phyloP scores from a whole-genome alignment of 2,113 vertebrate genomes.

The Chrysochloris asiatica region DNA sequence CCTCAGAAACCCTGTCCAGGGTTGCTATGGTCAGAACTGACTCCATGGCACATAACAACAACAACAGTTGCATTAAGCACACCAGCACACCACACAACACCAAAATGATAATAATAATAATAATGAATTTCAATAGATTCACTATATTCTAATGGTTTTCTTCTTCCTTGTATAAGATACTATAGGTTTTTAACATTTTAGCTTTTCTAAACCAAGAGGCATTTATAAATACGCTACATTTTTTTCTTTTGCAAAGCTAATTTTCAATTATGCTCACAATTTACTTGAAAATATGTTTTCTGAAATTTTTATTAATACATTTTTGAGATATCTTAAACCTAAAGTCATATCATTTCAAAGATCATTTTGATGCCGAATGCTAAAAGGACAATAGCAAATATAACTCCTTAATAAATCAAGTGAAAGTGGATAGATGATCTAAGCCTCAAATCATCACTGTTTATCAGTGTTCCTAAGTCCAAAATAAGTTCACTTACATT shows the following conservation, averaged over 20 bases:
- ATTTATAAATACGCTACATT: background rate
- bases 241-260: slow-evolving; percentile 9
- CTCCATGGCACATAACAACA: too few relatives aligned
- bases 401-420: too few relatives aligned
- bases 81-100: background rate
- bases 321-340: slow-evolving; percentile 5
- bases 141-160: background rate
- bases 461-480: slow-evolving; percentile 21
- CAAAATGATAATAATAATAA: too few relatives aligned
- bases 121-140: too few relatives aligned
- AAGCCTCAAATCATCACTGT: slow-evolving; percentile 30
- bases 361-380: slow-evolving; percentile 47
- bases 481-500: slow-evolving; percentile 40
- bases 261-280: slow-evolving; percentile 7
- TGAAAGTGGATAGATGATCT: background rate
- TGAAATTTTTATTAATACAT: slow-evolving; percentile 24
- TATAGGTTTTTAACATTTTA: too few relatives aligned
- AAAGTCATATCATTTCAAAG: slow-evolving; percentile 31
- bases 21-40: too few relatives aligned
- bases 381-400: background rate
- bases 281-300: slow-evolving; percentile 46
- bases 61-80: too few relatives aligned
- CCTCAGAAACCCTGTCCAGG: too few relatives aligned
- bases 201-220: slow-evolving; percentile 1
- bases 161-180: too few relatives aligned